These are phyloP conservation scores for Sebastes baramenuke DNA, from an alignment of 2,797 vertebrate genomes.

Conservation along the genomic window DNA sequence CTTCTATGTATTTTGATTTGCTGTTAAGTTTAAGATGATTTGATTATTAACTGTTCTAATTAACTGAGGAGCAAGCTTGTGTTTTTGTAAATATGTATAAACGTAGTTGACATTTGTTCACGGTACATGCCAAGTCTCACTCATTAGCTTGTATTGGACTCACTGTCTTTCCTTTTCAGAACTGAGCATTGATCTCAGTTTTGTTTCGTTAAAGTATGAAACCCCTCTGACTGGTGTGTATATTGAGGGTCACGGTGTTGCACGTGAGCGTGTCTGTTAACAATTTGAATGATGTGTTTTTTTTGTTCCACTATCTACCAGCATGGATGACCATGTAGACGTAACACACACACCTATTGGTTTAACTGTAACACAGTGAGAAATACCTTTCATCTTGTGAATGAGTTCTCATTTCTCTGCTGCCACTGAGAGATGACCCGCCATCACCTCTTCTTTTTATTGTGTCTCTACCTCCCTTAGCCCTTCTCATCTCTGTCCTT, in stretches of 20 bases:
- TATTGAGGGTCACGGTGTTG: background rate
- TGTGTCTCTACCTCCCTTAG: background rate
- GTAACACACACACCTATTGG: background rate
- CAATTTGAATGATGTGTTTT: background rate
- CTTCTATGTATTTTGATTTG: background rate
- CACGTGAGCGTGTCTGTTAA: background rate
- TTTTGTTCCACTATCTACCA: background rate
- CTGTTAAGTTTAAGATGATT: background rate
- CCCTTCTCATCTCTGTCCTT: background rate
- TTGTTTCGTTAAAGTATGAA: background rate
- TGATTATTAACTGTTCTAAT: background rate
- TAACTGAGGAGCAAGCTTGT: background rate
- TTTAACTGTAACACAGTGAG: background rate
- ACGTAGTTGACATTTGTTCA: background rate
- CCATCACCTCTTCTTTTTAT: slow-evolving; percentile 15
- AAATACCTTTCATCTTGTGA: slow-evolving; percentile 38
- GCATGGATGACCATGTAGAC: background rate
- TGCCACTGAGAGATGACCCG: slow-evolving; percentile 47
- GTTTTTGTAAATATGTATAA: background rate
- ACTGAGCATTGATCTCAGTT: background rate
- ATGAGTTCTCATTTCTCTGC: slow-evolving; percentile 17
- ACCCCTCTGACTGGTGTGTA: background rate
- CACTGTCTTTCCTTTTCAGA: background rate
- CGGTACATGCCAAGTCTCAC: background rate
- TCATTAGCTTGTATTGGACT: background rate